phyloP scores from a whole-genome alignment of 35 echinoderm and acorn worm species.

The Lytechinus variegatus region DNA sequence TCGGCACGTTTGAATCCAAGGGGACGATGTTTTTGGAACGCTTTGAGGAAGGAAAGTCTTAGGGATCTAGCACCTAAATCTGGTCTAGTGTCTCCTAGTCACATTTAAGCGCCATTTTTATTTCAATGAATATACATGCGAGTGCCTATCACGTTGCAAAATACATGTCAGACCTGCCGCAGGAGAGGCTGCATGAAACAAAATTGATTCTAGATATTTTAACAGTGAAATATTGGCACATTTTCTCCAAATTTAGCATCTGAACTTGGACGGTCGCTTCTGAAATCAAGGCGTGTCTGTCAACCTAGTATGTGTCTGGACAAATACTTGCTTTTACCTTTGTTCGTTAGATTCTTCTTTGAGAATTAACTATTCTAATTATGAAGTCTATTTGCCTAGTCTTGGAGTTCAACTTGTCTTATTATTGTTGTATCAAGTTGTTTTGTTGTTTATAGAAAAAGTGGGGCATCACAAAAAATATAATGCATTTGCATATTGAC shows the following conservation, averaged over 20 bases:
- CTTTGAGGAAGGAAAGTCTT: background rate
- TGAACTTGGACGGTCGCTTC: constrained; percentile 8
- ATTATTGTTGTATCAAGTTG: background rate
- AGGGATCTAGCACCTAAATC: constrained; percentile 3
- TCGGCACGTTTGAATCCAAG: background rate
- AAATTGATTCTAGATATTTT: background rate
- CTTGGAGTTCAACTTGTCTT: background rate
- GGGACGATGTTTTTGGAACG: background rate
- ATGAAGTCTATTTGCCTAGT: background rate
- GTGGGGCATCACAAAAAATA: background rate
- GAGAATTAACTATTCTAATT: background rate
- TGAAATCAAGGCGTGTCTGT: background rate
- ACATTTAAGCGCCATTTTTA: background rate
- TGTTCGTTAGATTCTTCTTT: background rate
- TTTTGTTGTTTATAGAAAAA: background rate
- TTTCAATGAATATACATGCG: background rate
- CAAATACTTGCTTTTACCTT: background rate
- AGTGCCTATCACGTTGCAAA: background rate
- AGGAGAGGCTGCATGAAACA: background rate
- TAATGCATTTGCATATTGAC: background rate
- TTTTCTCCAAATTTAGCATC: background rate
- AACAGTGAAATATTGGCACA: background rate
- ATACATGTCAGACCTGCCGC: background rate
- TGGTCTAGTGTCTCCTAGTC: background rate
- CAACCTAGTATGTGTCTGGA: background rate